Base-by-base conservation (phyloP, 2,888 invertebrate genomes). In the Nomada fabriciana region DNA sequence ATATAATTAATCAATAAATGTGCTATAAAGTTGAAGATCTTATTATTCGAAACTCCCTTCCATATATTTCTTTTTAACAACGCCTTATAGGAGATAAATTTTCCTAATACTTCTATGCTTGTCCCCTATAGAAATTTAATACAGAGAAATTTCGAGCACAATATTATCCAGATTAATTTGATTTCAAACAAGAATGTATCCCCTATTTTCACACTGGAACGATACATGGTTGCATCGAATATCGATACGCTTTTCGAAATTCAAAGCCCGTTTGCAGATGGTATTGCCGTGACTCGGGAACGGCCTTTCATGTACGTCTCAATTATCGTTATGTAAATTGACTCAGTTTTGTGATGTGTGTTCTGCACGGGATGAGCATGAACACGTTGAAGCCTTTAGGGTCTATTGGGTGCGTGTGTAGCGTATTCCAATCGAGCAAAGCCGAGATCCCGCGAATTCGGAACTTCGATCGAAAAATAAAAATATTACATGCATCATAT, bases 271-370 rank as follows among this genome's bases (percentile, higher is more conserved):
- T 89, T 89, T 85, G 85, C 72, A 83, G 82, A 87, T 79, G 81
- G 79, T 85, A 84, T 77, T 83, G 84, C 72, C 68, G 70, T 71
- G 80, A 84, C 76, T 77, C 63, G 74, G 71, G 67, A 71, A 85
- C 81, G 84, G 89, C 90, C 91, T 93, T 93, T 93, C 92, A 91
- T 93, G 91, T 91, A 89, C 90, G 86, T 91, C 90, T 92, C 93
- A 93, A 93, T 93, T 93, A 92, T 93, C 93, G 92, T 93, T 92
- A 92, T 92, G 93, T 89, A 93, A 93, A 93, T 92, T 92, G 92
- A 92, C 93, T 93, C 91, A 90, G 91, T 91, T 92, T 91, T 90
- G 89, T 88, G 89, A 88, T 90, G 90, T 86, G 69, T 88, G 86
- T 82, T 74, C 67, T 86, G 70, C 80, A 76, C 68, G n/a, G 86